phyloP scores from a whole-genome alignment of 2,888 invertebrate species.

The Mesorhabditis belari region DNA sequence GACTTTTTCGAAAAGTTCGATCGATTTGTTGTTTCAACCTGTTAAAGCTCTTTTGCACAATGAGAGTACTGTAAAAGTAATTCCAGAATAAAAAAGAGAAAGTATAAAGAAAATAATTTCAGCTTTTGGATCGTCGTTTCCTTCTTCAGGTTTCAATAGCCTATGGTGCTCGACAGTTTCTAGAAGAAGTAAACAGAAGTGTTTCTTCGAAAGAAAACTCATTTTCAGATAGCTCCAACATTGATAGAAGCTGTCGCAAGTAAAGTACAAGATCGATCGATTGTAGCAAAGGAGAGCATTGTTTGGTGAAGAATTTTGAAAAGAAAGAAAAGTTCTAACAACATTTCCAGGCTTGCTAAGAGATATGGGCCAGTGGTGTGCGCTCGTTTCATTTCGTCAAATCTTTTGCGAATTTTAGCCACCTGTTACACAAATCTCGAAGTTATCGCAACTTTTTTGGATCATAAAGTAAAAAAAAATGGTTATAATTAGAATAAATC shows the following conservation, averaged over 20 bases:
- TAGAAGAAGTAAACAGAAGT: conserved; percentile 10
- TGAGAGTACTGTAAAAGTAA: conserved; percentile 30
- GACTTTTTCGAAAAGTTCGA: conserved; percentile 16
- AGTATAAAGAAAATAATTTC: conserved; percentile 4
- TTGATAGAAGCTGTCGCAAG: conserved; percentile 39
- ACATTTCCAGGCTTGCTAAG: conserved; percentile 77
- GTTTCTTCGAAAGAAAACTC: not conserved
- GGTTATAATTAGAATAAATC: too few relatives aligned
- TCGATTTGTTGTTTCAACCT: conserved; percentile 21
- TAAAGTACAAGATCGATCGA: conserved; percentile 23
- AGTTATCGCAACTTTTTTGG: not conserved
- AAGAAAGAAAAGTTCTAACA: conserved; percentile 10
- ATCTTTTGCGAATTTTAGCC: conserved; percentile 80
- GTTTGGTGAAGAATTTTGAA: conserved; percentile 24
- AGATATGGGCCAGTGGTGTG: conserved; percentile 87
- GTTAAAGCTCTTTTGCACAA: conserved; percentile 24
- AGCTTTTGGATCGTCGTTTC: conserved; percentile 47
- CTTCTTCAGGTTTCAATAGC: conserved; percentile 38
- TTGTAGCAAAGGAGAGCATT: conserved; percentile 42
- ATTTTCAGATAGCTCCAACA: conserved; percentile 37
- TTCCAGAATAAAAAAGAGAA: not conserved
- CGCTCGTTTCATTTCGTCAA: conserved; percentile 72
- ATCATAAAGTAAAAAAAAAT: conserved; percentile 7
- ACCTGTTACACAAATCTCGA: conserved; percentile 74
- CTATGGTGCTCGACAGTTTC: conserved; percentile 36